phyloP scores from a whole-genome alignment of 1,140 invertebrate species.

The Bombus consobrinus region DNA sequence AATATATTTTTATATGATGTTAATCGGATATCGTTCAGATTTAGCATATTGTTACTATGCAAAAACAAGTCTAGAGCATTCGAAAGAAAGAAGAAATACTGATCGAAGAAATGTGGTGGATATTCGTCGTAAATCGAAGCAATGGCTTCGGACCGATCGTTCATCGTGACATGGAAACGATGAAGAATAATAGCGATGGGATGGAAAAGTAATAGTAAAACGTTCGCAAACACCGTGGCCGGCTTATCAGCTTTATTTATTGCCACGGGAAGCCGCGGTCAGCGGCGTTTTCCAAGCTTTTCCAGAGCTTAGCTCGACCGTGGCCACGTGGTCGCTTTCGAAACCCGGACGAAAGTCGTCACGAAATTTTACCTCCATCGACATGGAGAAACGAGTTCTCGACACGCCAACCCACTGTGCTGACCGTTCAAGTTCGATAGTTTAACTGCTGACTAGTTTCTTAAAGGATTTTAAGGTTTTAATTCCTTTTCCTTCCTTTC shows the following conservation, averaged over 20 bases:
- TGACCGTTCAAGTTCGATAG: background rate
- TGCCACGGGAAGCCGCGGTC: constrained; percentile 67
- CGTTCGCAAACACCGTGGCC: constrained; percentile 72
- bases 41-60: too few relatives aligned
- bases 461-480: background rate
- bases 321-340: constrained; percentile 40
- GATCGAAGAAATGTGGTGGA: background rate
- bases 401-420: background rate
- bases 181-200: constrained; percentile 62
- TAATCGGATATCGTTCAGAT: background rate
- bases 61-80: too few relatives aligned
- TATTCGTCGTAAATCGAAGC: constrained; percentile 42
- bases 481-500: background rate
- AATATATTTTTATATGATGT: background rate
- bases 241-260: constrained; percentile 77
- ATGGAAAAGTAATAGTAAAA: constrained; percentile 74
- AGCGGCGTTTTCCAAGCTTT: constrained; percentile 66
- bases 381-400: constrained; percentile 26
- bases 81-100: background rate
- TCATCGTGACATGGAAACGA: constrained; percentile 58
- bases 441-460: background rate
- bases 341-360: constrained; percentile 47
- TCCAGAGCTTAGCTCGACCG: constrained; percentile 55
- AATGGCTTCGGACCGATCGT: constrained; percentile 51
- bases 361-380: constrained; percentile 49